Percentiles rank a stretch among this genome's conserved stretches.
These are phyloP conservation scores for Odontomachus brunneus DNA, from an alignment of 1,140 invertebrate species.

Conservation along the genomic window DNA sequence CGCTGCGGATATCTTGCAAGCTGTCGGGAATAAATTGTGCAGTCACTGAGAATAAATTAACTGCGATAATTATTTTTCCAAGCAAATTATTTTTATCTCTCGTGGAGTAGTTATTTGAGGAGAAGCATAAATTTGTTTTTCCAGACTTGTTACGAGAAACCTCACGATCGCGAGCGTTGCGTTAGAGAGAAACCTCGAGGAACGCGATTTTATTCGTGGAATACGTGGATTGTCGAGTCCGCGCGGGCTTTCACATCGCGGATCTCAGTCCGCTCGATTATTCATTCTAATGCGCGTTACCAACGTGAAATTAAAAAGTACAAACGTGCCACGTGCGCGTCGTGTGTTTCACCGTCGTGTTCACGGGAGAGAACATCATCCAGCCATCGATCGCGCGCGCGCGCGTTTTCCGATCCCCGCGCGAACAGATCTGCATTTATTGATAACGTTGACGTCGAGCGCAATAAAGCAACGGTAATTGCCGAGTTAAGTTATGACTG, in stretches of 20 bases:
- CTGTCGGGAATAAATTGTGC: too few species aligned
- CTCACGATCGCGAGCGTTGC: background rate
- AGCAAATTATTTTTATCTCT: too few species aligned
- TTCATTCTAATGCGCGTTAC: background rate
- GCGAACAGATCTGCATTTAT: slow-evolving; percentile 63
- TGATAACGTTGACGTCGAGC: slow-evolving; percentile 73
- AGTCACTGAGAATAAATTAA: too few species aligned
- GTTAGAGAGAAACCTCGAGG: background rate
- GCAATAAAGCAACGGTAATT: slow-evolving; percentile 79
- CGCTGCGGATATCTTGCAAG: too few species aligned
- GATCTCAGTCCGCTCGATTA: slow-evolving; percentile 13
- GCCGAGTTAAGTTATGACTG: slow-evolving; percentile 73
- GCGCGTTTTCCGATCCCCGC: slow-evolving; percentile 41
- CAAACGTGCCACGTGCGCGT: slow-evolving; percentile 11
- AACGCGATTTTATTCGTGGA: slow-evolving; percentile 16
- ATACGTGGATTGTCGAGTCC: background rate
- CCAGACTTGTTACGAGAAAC: background rate
- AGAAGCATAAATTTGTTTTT: too few species aligned
- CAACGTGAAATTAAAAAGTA: slow-evolving; percentile 4
- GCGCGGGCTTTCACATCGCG: background rate
- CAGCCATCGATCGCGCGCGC: slow-evolving; percentile 19
- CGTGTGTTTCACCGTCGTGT: background rate
- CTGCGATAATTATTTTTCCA: too few species aligned
- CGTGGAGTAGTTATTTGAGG: too few species aligned
- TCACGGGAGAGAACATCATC: slow-evolving; percentile 18